A percentile compares a stretch with the other conserved stretches of the same genome.
These are phyloP conservation scores for Phortica okadai DNA, from an alignment of 2,888 invertebrate species.

Conservation along the genomic window DNA sequence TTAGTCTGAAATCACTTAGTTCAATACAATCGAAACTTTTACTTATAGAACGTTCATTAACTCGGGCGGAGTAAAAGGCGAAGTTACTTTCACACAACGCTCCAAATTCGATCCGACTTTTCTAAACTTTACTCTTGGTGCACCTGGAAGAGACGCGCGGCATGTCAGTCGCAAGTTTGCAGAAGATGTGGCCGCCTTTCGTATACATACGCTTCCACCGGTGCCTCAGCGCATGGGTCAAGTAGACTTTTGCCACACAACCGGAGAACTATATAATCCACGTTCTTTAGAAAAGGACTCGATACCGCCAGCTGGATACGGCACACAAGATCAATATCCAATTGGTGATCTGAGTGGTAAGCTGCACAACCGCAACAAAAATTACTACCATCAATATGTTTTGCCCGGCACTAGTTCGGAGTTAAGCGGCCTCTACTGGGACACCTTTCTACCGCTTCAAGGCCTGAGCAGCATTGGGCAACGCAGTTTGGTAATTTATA, in stretches of 20 bases:
- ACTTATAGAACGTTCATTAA: conserved; percentile 83
- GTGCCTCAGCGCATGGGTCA: conserved; percentile 78
- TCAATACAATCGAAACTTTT: conserved; percentile 34
- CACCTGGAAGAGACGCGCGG: conserved; percentile 82
- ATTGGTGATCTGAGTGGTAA: conserved; percentile 94
- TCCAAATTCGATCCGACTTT: conserved; percentile 91
- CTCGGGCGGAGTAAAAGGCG: conserved; percentile 88
- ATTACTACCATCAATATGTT: conserved; percentile 82
- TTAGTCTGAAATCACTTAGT: background rate
- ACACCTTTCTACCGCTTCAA: conserved; percentile 89
- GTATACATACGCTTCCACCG: conserved; percentile 84
- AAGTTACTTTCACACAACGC: conserved; percentile 86
- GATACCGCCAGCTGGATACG: conserved; percentile 85
- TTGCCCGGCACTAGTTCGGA: conserved; percentile 84
- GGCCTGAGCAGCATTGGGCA: conserved; percentile 88
- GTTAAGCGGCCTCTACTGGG: conserved; percentile 87
- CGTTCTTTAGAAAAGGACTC: conserved; percentile 78
- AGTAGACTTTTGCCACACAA: conserved; percentile 81
- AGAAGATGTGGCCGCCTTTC: conserved; percentile 84
- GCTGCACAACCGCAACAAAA: conserved; percentile 84
- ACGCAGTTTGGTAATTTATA: conserved; percentile 80
- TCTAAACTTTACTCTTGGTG: conserved; percentile 83
- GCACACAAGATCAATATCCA: conserved; percentile 89
- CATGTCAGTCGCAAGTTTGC: conserved; percentile 84
- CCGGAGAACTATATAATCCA: conserved; percentile 88